Conservation (phyloP, 2,113 vertebrate genomes). For the Emydocephalus ijimae region DNA sequence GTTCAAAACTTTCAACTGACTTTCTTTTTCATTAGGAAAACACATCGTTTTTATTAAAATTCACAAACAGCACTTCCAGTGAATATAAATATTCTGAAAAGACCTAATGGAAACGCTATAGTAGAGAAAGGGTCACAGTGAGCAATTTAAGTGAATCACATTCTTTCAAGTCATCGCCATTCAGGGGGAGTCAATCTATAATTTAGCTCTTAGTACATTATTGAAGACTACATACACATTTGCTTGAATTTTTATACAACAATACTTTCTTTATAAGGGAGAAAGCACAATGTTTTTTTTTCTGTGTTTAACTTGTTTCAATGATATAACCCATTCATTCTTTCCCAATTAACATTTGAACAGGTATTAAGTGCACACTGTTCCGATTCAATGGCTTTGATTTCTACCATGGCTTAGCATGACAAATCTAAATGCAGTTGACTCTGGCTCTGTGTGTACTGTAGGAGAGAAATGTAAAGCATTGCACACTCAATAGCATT, state of each 20-base stretch:
- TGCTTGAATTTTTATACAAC: neutral
- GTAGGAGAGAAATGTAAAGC: constrained; percentile 39
- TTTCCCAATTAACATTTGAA: constrained; percentile 21
- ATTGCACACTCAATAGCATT: constrained; percentile 36
- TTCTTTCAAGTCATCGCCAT: neutral
- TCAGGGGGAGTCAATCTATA: neutral
- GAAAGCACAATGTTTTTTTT: neutral
- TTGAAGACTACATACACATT: neutral
- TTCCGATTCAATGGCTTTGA: constrained; percentile 12
- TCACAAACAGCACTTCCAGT: neutral
- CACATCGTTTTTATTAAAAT: neutral
- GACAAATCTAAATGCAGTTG: constrained; percentile 35
- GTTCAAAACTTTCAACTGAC: neutral
- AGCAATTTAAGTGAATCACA: neutral
- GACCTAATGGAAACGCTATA: neutral
- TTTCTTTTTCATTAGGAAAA: neutral
- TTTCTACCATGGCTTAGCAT: constrained; percentile 15
- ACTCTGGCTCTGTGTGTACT: constrained; percentile 45
- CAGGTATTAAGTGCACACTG: neutral
- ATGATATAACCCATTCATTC: neutral
- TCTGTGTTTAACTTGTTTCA: neutral
- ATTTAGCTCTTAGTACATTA: neutral
- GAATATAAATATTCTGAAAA: neutral
- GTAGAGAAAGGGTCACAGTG: neutral
- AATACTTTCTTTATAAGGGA: neutral